Evolutionary conservation across 1,140 invertebrate genomes (phyloP), one percentile per base, ranked within the genome.

Genomic region (Harpegnathos saltator): DNA sequence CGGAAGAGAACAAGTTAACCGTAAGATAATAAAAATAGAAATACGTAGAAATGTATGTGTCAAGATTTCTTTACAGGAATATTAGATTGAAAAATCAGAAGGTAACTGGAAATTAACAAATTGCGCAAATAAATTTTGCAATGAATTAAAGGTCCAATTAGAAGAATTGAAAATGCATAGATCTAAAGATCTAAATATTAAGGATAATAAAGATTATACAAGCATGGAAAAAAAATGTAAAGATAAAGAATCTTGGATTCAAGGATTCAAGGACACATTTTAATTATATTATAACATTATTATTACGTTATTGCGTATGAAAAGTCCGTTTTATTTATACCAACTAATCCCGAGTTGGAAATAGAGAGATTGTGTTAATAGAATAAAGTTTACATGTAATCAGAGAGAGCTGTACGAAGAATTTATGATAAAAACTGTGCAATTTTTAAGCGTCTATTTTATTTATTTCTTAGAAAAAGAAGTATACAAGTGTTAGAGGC

Each of bases 301-400:
- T 54, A 69, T 65, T 63, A 63, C 59, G 59, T 75, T 75, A 38
- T 69, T 77, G 61, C 61, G 73, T 77, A 77, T 65, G 73, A 77
- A 77, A 77, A 54, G 26, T 65, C 26, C 19, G 52, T 65, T 77
- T 66, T 77, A 38, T 24, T 65, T 77, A 38, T 52, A 22, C 26
- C 14, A 19, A 75, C 48, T 17, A 19, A 66, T 65, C 15, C 66
- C 2, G 44, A 65, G 15, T 75, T 75, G 19, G 3, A 63, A 3
- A 52, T 11, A 44, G 26, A 74, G n/a, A n/a, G 24, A 62, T 52
- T 56, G 33, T 65, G 33, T 75, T 52, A 33, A 61, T 62, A 29
- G 29, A 52, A 71, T 14, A 54, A 54, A 56, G 50, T 66, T 3
- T 54, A 22, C 54, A 50, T 72, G 14, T 26, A 52, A 52, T 52